Percentiles rank a stretch among this genome's conserved stretches.
Evolutionary conservation across 2,888 invertebrate genomes (phyloP).

Genomic region (Limnephilus lunatus): DNA sequence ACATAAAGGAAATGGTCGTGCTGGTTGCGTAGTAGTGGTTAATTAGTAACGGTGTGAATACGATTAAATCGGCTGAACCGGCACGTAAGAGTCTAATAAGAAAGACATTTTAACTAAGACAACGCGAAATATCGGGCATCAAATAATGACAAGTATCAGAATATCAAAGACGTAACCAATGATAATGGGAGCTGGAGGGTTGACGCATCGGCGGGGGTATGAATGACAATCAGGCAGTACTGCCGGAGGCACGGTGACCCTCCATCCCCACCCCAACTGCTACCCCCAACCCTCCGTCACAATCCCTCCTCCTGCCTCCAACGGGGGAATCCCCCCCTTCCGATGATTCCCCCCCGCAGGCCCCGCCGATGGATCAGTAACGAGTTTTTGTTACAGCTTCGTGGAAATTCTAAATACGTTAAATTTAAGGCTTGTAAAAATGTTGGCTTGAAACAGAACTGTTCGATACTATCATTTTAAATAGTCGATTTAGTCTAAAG

Average conservation of each 20-base stretch:
- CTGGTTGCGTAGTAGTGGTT: too few relatives aligned
- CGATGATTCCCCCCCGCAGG: neutral
- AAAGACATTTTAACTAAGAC: neutral
- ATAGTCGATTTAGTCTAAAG: too few relatives aligned
- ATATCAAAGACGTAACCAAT: conserved; percentile 46
- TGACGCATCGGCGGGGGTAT: conserved; percentile 59
- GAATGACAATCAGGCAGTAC: conserved; percentile 68
- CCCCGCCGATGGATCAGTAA: conserved; percentile 12
- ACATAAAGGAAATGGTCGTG: too few relatives aligned
- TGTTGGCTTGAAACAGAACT: neutral
- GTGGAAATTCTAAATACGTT: neutral
- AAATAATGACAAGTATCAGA: conserved; percentile 22
- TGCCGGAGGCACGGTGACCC: conserved; percentile 68
- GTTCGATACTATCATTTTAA: neutral
- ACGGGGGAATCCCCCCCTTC: neutral
- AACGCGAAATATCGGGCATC: neutral
- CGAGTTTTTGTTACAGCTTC: conserved; percentile 27
- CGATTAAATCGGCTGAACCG: too few relatives aligned
- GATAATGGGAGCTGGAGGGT: conserved; percentile 46
- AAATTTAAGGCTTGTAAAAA: neutral
- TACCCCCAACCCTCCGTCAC: neutral
- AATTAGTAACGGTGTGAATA: too few relatives aligned
- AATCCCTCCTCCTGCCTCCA: neutral
- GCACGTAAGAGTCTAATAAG: too few relatives aligned
- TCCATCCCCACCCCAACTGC: too few relatives aligned